Evolutionary conservation across 2,888 invertebrate species (phyloP), one percentile per base, ranked within the genome.

Genomic region (Drosophila niveifrons): DNA sequence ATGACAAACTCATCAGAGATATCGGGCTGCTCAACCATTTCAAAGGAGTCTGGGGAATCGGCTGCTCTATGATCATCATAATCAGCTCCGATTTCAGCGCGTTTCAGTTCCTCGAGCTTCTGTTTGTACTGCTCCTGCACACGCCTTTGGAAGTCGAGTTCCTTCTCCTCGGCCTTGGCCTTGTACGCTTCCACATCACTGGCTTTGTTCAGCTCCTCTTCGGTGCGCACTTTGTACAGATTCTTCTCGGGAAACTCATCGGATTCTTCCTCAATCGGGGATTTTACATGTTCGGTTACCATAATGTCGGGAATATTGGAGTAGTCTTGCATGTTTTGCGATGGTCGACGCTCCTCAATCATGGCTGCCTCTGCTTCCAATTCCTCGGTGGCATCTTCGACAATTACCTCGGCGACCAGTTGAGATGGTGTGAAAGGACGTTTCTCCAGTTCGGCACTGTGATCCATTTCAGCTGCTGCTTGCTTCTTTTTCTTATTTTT

Each of bases 1-100:
- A 97, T 96, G 0, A 97, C 96, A 89, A 97, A 97, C 82, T 97
- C 97, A 88, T 97, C 97, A 78, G 96, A 96, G 78, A 97, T 95
- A 88, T 96, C 96, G 0, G 97, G 97, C 89, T 96, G 97, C 82
- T 97, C 97, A 1, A 97, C 93, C 94, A 97, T 94, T 93, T 97
- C 97, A 91, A 97, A 97, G 23, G 97, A 97, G 90, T 97, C 97
- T 0, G 96, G 96, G 0, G 97, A 97, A 79, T 96, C 95, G 72
- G 94, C 94, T 80, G 94, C 94, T 74, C 94, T 94, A 53, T 92
- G 88, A 70, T 93, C 93, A 34, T 93, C 93, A 75, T 93, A 93
- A 17, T 94, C 90, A 4, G 94, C 94, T 2, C 91, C 88, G 2
- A 88, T 81, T 56, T 91, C 90, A 1, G 90, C 86, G 3, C 89